Evolutionary conservation across 1,140 invertebrate genomes (phyloP).

Genomic region (Glomeris maerens): DNA sequence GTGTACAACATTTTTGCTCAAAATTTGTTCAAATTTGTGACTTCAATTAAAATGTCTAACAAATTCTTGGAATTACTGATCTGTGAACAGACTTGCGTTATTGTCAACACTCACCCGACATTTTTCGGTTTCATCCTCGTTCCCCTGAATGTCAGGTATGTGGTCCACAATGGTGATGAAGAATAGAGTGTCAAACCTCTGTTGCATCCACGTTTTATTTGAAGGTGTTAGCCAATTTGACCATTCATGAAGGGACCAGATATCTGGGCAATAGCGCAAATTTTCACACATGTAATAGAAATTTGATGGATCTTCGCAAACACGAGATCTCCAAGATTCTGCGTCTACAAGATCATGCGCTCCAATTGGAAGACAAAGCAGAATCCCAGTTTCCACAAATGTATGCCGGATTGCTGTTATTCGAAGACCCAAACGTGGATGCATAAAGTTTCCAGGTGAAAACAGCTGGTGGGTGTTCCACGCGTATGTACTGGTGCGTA

Average conservation of each 20-base stretch:
- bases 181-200: constrained; percentile 61
- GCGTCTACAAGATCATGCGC: constrained; percentile 31
- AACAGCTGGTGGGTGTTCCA: background rate
- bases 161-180: constrained; percentile 48
- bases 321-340: constrained; percentile 48
- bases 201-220: constrained; percentile 28
- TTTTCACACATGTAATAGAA: constrained; percentile 56
- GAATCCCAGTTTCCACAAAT: constrained; percentile 76
- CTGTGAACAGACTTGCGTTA: too few relatives aligned
- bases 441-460: constrained; percentile 22
- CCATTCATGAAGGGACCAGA: constrained; percentile 70
- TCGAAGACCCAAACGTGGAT: constrained; percentile 54
- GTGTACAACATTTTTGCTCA: too few relatives aligned
- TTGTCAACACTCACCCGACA: constrained; percentile 38
- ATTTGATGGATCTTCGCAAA: constrained; percentile 50
- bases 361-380: constrained; percentile 45
- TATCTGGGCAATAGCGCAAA: constrained; percentile 58
- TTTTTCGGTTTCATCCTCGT: constrained; percentile 50
- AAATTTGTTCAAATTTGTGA: too few relatives aligned
- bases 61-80: too few relatives aligned
- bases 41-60: too few relatives aligned
- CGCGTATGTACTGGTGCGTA: too few relatives aligned
- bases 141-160: constrained; percentile 38
- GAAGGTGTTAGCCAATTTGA: constrained; percentile 68
- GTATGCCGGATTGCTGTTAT: constrained; percentile 77